Base-by-base conservation (phyloP, 2,888 invertebrate species). In the Eupithecia abbreviata region DNA sequence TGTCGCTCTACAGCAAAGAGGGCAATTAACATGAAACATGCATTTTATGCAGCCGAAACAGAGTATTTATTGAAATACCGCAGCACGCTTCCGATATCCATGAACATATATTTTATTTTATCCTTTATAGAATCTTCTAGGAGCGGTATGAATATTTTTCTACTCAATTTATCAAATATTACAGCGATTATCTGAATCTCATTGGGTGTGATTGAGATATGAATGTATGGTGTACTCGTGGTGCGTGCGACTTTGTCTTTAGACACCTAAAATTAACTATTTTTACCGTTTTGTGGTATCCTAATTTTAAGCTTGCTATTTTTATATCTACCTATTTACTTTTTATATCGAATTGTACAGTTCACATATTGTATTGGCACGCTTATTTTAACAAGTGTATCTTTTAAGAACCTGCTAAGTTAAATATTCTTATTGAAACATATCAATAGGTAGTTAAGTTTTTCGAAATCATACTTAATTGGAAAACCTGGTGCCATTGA, bases 1-100 rank as follows among this genome's bases (percentile, higher is more conserved):
- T 87, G 51, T 5, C 45, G 45, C 30, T 30, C 30, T 30, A 30
- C 1, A 98, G 98, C 79, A 94, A 94, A 70, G 91, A 91, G 13
- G 84, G 84, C 15, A 88, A 92, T 84, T 91, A 18, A 68, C 88
- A 91, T 78, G n/a, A 51, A 55, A 55, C n/a, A 9, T 58, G 18
- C 9, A 58, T 58, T 58, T 15, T 12, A 41, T 41, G 2, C 2
- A n/a, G 5, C 3, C 6, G 43, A n/a, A 43, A 45, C 10, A n/a
- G 45, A 45, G 3, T 45, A 45, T 7, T 3, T 66, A 3, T 42
- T 62, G 18, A 30, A 62, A 7, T 62, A 58, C 55, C 0, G 18
- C 55, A 30, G 62, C 10, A 30, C 30, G 18, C 93, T 30, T 18
- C 4, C 3, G 0, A 62, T 30, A 6, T 3, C 9, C 7, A 66